These are phyloP conservation scores for Copidosoma aretas DNA, from an alignment of 2,888 invertebrate species.

Conservation along the genomic window DNA sequence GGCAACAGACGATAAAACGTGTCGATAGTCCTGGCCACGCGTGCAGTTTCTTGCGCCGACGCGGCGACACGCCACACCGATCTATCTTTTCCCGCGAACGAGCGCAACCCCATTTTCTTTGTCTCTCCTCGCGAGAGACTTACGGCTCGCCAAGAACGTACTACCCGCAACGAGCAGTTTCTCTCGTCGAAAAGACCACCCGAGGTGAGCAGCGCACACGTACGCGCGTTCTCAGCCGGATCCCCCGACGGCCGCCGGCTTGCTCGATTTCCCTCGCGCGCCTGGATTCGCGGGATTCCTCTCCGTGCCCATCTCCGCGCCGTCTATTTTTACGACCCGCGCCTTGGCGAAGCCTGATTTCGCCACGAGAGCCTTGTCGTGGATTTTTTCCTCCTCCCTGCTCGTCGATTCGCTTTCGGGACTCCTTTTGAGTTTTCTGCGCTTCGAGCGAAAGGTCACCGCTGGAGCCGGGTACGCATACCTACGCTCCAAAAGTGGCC, in stretches of 20 bases:
- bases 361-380: no score
- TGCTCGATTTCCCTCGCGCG: background rate
- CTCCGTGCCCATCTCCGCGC: background rate
- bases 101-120: background rate
- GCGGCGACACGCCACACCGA: background rate
- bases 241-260: background rate
- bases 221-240: background rate
- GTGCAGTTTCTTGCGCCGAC: background rate
- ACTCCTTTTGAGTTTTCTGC: no score
- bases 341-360: no score
- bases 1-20: background rate
- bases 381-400: no score
- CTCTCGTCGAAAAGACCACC: slow-evolving; percentile 1
- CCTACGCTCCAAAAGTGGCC: no score
- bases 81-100: background rate
- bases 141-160: slow-evolving; percentile 6
- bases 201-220: background rate
- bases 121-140: background rate
- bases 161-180: background rate
- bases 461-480: no score
- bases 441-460: no score
- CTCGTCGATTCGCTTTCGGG: no score
- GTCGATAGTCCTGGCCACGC: background rate
- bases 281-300: slow-evolving; percentile 26
- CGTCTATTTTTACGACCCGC: background rate